Evolutionary conservation across 2,797 vertebrate genomes (phyloP).

Genomic region (Novumbra hubbsi): DNA sequence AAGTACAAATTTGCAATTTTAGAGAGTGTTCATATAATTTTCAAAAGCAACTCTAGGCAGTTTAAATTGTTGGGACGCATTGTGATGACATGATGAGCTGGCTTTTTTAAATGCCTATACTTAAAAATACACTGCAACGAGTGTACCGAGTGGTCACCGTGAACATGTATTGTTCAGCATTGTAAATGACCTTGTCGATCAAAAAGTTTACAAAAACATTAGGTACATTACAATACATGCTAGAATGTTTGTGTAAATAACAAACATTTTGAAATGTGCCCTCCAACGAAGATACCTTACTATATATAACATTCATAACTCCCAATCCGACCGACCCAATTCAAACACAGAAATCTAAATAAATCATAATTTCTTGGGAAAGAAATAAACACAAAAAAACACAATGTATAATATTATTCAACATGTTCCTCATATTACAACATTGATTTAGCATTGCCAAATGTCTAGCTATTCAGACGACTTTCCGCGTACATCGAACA

Average conservation of each 20-base stretch:
- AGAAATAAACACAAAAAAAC: slow-evolving; percentile 2
- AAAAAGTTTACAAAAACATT: not conserved
- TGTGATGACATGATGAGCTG: not conserved
- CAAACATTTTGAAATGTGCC: not conserved
- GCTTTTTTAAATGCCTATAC: not conserved
- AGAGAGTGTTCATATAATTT: slow-evolving; percentile 69
- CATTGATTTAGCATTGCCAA: not conserved
- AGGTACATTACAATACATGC: slow-evolving; percentile 6
- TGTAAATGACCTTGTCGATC: not conserved
- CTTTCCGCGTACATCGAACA: too few relatives aligned
- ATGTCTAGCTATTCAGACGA: not conserved
- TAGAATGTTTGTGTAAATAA: not conserved
- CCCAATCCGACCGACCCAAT: not conserved
- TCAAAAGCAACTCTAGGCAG: slow-evolving; percentile 77
- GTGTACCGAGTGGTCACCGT: not conserved
- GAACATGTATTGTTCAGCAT: not conserved
- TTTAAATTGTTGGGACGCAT: slow-evolving; percentile 79
- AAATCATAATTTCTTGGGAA: slow-evolving; percentile 1
- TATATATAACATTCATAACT: not conserved
- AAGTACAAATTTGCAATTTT: slow-evolving; percentile 26
- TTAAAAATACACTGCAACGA: not conserved
- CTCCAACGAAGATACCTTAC: not conserved
- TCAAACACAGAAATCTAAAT: slow-evolving; percentile 11
- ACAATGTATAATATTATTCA: not conserved
- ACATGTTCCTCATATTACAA: not conserved